Base-by-base conservation (phyloP, 2,797 vertebrate species). In the Sebastes diaconus region DNA sequence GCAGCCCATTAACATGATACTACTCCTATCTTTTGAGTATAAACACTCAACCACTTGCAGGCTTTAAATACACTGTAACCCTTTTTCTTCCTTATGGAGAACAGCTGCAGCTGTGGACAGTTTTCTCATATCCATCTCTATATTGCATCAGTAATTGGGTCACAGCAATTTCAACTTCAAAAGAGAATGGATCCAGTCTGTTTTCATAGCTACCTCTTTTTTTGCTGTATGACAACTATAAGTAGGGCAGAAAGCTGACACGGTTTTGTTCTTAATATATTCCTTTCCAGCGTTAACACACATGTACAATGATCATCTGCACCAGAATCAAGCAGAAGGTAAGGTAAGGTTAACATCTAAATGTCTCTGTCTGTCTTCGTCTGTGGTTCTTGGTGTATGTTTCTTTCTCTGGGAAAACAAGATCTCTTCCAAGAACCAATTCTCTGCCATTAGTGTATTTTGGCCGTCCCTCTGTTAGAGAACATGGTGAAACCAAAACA, bases 401-500 rank as follows among this genome's bases (percentile, higher is more conserved):
- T 18, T 34, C 61, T 59, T 54, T 84, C 39, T 80, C 50, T 13
- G 22, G 27, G 42, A 83, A 83, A 72, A 72, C 39, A 10, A 58
- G 16, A 67, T 69, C 75, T 65, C 18, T 86, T 80, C 87, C 63
- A 63, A 84, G 84, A 85, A 85, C 30, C 64, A 58, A 60, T 68
- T 69, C 58, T 50, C 14, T 70, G 55, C 36, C 42, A 73, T 84
- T 50, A 76, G 76, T 71, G 67, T 78, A 75, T 80, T 83, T 78
- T 87, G 74, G 67, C 60, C 9, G 9, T 66, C 22, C 6, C 7
- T 71, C 27, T 58, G 84, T 64, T 59, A 80, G 1, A 72, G 73
- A 85, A 87, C 80, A 87, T 2, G 2, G 69, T 36, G 71, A 77
- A 86, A 85, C 77, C 75, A 81, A 88, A 93, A 82, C 82, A 90